A percentile compares a stretch with the other conserved stretches of the same genome.
Conservation (phyloP, 2,888 invertebrate species). For the Xanthia icteritia region DNA sequence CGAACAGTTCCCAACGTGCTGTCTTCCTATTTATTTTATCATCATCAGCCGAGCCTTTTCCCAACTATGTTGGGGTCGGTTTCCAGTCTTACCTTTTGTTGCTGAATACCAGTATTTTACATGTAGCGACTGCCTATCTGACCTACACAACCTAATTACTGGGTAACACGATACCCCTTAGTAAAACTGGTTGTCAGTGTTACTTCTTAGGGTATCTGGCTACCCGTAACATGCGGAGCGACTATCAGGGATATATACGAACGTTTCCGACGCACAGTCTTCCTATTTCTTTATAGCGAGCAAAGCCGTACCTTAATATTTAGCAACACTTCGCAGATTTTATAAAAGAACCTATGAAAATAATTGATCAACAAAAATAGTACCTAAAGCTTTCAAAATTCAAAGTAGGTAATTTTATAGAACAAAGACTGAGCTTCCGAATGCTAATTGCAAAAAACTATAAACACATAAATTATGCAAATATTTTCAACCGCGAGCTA, state of each 20-base stretch:
- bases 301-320: neutral
- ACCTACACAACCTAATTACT: neutral
- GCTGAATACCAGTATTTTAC: neutral
- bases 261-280: no score
- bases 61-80: neutral
- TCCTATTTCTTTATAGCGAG: neutral
- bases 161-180: neutral
- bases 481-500: conserved; percentile 23
- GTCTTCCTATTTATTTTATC: neutral
- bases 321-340: neutral
- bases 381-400: neutral
- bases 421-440: neutral
- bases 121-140: neutral
- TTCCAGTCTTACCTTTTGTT: neutral
- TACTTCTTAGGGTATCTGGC: neutral
- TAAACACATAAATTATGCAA: conserved; percentile 23
- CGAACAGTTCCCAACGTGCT: neutral
- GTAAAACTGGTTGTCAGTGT: neutral
- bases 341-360: neutral
- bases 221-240: neutral
- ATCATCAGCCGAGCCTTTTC: neutral
- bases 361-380: neutral
- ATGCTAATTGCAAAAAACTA: conserved; percentile 35
- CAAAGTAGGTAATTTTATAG: neutral
- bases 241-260: neutral